Evolutionary conservation across 2,113 vertebrate species (phyloP).

Genomic region (Apeltes quadracus): DNA sequence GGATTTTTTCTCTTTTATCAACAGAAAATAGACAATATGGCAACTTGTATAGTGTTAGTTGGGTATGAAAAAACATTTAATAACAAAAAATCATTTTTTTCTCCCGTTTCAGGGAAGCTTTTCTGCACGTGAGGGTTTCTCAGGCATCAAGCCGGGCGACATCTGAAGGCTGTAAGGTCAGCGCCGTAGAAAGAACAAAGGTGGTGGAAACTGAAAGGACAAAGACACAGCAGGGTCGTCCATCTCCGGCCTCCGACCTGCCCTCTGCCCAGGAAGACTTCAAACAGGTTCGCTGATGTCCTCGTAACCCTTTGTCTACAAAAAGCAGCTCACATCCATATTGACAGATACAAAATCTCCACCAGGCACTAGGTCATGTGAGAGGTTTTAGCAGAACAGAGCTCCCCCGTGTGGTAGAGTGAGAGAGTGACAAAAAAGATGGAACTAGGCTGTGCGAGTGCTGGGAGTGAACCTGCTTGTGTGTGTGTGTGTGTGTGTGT

Average conservation of each 20-base stretch:
- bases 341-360: not conserved
- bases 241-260: constrained; percentile 85
- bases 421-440: constrained; percentile 84
- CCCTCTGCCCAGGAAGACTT: constrained; percentile 91
- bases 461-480: not conserved
- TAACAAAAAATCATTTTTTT: not conserved
- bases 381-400: constrained; percentile 81
- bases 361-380: constrained; percentile 86
- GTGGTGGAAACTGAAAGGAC: constrained; percentile 84
- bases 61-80: not conserved
- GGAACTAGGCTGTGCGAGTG: constrained; percentile 87
- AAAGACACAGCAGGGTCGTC: constrained; percentile 85
- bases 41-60: not conserved
- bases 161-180: constrained; percentile 83
- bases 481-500: too few species aligned
- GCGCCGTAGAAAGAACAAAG: constrained; percentile 83
- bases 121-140: constrained; percentile 79
- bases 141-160: constrained; percentile 81
- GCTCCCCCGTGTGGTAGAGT: constrained; percentile 86
- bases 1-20: not conserved
- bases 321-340: not conserved
- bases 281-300: constrained; percentile 83
- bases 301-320: not conserved
- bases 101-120: constrained; percentile 83
- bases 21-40: not conserved